phyloP scores from a whole-genome alignment of 2,113 vertebrate species.

The Alexandromys fortis region DNA sequence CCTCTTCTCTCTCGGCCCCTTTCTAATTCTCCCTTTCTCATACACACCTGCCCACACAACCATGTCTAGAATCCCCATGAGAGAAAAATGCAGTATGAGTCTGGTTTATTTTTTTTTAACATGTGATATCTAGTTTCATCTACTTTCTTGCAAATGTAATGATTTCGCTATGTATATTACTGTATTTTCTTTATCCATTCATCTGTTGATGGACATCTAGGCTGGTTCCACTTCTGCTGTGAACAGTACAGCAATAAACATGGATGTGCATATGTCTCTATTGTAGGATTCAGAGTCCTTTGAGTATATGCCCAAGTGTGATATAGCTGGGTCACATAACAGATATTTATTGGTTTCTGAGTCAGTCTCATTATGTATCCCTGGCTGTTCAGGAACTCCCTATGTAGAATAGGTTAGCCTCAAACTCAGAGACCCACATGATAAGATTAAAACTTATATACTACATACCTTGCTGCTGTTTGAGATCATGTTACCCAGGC shows the following conservation, averaged over 20 bases:
- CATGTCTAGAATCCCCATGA: background rate
- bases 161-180: background rate
- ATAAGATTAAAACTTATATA: background rate
- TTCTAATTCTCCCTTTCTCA: background rate
- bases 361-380: background rate
- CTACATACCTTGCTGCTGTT: background rate
- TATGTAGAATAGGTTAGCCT: background rate
- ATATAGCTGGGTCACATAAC: background rate
- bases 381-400: background rate
- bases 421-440: background rate
- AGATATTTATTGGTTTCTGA: background rate
- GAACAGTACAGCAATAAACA: background rate
- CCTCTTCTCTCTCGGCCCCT: background rate
- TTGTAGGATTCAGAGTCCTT: background rate
- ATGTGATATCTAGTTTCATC: background rate
- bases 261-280: background rate
- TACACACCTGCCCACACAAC: background rate
- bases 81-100: background rate
- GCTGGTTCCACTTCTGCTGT: background rate
- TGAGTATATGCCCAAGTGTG: background rate
- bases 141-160: background rate
- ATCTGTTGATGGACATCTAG: background rate
- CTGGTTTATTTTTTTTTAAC: background rate
- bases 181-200: background rate
- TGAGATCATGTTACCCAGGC: background rate